Conservation (phyloP, 30 jellyfish, hydroid and myxozoan species). For the Aurelia aurita region DNA sequence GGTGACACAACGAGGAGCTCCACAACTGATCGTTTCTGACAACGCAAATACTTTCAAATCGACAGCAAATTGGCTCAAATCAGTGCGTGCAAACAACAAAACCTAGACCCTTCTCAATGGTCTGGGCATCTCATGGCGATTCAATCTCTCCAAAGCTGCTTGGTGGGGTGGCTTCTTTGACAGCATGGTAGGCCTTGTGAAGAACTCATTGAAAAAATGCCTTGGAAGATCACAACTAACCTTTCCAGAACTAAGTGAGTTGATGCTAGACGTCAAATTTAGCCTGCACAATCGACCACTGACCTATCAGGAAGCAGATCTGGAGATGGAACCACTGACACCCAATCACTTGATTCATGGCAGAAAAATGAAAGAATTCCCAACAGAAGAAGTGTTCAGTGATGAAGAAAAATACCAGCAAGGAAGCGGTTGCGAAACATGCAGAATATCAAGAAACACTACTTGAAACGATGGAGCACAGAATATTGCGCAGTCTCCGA, state of each 20-base stretch:
- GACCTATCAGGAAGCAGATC: slow-evolving; percentile 23
- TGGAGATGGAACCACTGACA: slow-evolving; percentile 22
- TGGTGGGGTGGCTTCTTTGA: slow-evolving; percentile 78
- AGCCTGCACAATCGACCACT: slow-evolving; percentile 42
- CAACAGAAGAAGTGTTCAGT: slow-evolving; percentile 22
- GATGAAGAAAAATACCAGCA: slow-evolving; percentile 28
- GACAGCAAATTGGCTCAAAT: slow-evolving; percentile 53
- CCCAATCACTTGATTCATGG: slow-evolving; percentile 45
- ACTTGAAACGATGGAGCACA: slow-evolving; percentile 38
- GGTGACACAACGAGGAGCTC: slow-evolving; percentile 73
- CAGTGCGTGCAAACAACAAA: slow-evolving; percentile 15
- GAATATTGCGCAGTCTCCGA: slow-evolving; percentile 29
- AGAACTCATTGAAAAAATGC: slow-evolving; percentile 28
- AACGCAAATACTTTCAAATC: slow-evolving; percentile 61
- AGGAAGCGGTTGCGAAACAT: slow-evolving; percentile 1
- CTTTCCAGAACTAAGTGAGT: neutral
- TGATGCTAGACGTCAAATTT: neutral
- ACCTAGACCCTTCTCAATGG: slow-evolving; percentile 5
- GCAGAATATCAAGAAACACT: slow-evolving; percentile 8
- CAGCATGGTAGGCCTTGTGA: slow-evolving; percentile 53
- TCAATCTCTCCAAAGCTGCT: slow-evolving; percentile 47
- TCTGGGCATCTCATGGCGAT: slow-evolving; percentile 35
- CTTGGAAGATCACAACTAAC: slow-evolving; percentile 12
- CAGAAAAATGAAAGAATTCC: slow-evolving; percentile 17
- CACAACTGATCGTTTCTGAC: slow-evolving; percentile 49